phyloP scores from a whole-genome alignment of 2,113 vertebrate genomes.

The Phalacrocorax pelagicus region DNA sequence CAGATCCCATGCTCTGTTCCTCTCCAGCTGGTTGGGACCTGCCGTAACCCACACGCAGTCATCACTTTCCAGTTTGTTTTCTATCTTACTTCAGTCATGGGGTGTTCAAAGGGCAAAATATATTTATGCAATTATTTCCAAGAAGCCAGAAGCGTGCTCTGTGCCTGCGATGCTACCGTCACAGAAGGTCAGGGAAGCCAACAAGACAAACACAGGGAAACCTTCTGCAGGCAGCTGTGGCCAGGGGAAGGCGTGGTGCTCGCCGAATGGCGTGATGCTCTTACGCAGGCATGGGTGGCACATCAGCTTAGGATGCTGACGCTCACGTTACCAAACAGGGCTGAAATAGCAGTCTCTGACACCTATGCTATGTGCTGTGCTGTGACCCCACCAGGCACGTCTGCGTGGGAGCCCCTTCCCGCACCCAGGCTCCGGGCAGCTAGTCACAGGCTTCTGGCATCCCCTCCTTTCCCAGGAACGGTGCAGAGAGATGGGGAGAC shows the following conservation, averaged over 20 bases:
- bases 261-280: accelerated
- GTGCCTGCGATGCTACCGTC: accelerated
- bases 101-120: not conserved
- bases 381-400: accelerated
- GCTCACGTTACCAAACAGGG: no score
- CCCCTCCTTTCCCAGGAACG: not conserved
- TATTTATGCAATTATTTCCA: not conserved
- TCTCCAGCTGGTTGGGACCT: not conserved
- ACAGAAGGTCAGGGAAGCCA: accelerated
- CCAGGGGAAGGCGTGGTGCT: not conserved
- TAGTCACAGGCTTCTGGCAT: not conserved
- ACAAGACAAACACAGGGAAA: not conserved
- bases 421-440: accelerated
- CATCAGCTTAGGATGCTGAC: accelerated
- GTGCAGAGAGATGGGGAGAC: not conserved
- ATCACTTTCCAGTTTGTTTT: not conserved
- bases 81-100: not conserved
- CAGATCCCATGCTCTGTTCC: not conserved
- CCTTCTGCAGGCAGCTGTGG: not conserved
- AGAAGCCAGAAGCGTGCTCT: not conserved
- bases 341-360: no score
- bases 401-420: not conserved
- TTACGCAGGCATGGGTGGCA: accelerated
- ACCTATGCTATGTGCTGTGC: not conserved
- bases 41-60: not conserved